phyloP scores from a whole-genome alignment of 2,113 vertebrate species.

The Noctilio leporinus region DNA sequence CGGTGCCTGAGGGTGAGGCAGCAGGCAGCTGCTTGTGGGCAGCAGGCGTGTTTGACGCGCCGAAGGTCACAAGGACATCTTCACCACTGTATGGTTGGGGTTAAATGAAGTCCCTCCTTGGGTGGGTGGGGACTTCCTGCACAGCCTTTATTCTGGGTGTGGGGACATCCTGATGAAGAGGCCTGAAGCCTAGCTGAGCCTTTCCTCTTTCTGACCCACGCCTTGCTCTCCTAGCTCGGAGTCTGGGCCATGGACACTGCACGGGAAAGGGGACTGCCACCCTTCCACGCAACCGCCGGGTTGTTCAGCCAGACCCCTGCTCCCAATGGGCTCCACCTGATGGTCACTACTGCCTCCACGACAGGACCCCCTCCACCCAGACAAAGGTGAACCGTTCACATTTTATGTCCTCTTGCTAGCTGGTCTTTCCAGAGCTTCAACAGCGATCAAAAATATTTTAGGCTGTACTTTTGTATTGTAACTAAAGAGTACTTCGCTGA shows the following conservation, averaged over 20 bases:
- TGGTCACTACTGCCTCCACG: too few species aligned
- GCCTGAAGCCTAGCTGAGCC: constrained; percentile 52
- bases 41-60: constrained; percentile 96
- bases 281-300: constrained; percentile 70
- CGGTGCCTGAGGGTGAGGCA: constrained; percentile 97
- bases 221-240: constrained; percentile 46
- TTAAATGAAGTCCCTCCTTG: constrained; percentile 88
- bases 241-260: constrained; percentile 69
- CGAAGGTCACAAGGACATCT: constrained; percentile 98
- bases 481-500: neutral
- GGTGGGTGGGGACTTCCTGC: constrained; percentile 55
- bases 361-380: too few species aligned
- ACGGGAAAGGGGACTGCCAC: constrained; percentile 72
- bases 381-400: neutral
- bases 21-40: too few species aligned
- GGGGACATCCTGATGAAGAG: constrained; percentile 70
- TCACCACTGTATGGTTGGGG: constrained; percentile 99
- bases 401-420: neutral
- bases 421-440: neutral
- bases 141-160: constrained; percentile 69
- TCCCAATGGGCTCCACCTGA: too few species aligned
- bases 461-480: neutral
- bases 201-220: constrained; percentile 52
- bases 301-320: constrained; percentile 58
- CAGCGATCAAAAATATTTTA: neutral